Evolutionary conservation across 2,888 invertebrate genomes (phyloP).

Genomic region (Catocala nupta): DNA sequence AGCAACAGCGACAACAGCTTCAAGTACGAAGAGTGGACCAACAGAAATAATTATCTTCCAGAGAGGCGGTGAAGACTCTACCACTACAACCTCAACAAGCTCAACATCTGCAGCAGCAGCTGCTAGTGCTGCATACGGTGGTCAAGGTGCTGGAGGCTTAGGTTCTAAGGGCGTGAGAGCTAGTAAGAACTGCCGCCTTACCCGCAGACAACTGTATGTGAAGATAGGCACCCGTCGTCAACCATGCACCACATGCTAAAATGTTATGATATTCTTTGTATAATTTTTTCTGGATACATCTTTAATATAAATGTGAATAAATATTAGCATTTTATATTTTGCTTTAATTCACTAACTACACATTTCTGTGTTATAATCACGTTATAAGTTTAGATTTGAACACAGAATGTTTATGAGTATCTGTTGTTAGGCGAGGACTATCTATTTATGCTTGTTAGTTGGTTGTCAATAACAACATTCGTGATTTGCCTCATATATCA

Average conservation of each 20-base stretch:
- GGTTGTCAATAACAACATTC: background rate
- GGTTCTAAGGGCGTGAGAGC: constrained; percentile 44
- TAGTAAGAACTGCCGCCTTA: constrained; percentile 67
- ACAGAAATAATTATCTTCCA: too few species aligned
- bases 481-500: too few species aligned
- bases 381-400: background rate
- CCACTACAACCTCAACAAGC: background rate
- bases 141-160: background rate
- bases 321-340: constrained; percentile 56
- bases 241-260: constrained; percentile 69
- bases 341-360: constrained; percentile 23
- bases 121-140: constrained; percentile 19
- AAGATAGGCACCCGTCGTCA: constrained; percentile 58
- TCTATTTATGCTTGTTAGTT: too few species aligned
- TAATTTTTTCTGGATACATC: constrained; percentile 67
- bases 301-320: constrained; percentile 61
- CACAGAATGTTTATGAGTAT: too few species aligned
- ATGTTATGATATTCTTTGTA: constrained; percentile 19
- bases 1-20: constrained; percentile 2
- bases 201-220: constrained; percentile 66
- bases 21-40: too few species aligned
- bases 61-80: background rate
- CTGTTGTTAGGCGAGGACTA: background rate
- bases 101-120: constrained; percentile 15
- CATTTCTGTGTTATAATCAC: background rate